A percentile compares a stretch with the other conserved stretches of the same genome.
These are phyloP conservation scores for Semicossyphus pulcher DNA, from an alignment of 2,113 vertebrate species.

Conservation along the genomic window DNA sequence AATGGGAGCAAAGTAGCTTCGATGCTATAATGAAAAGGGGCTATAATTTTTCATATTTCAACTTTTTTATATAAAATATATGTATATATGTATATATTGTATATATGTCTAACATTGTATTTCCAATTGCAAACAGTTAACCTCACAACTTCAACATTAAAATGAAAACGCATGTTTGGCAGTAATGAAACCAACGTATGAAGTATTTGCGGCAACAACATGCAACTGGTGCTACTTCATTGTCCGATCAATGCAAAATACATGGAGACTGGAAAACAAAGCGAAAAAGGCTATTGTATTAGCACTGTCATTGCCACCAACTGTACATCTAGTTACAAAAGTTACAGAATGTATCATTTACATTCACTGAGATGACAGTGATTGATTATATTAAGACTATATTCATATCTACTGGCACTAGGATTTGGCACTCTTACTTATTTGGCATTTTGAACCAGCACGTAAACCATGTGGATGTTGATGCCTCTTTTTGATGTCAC, in stretches of 20 bases:
- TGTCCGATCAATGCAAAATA: constrained; percentile 76
- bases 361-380: constrained; percentile 85
- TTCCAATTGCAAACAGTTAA: constrained; percentile 77
- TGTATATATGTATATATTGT: constrained; percentile 73
- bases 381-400: constrained; percentile 81
- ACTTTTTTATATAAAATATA: constrained; percentile 81
- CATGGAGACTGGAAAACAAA: constrained; percentile 69
- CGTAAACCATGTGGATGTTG: constrained; percentile 70
- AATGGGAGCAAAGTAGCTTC: constrained; percentile 31
- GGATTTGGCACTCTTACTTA: constrained; percentile 83
- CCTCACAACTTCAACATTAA: constrained; percentile 74
- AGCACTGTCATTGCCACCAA: constrained; percentile 81
- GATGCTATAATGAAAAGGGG: constrained; percentile 36
- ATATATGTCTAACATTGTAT: constrained; percentile 75
- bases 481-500: constrained; percentile 74
- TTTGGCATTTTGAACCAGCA: constrained; percentile 82
- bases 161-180: constrained; percentile 76
- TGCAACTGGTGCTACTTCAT: constrained; percentile 80
- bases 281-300: constrained; percentile 72
- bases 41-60: constrained; percentile 58
- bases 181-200: constrained; percentile 65
- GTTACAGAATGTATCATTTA: constrained; percentile 82
- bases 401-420: constrained; percentile 81
- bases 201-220: constrained; percentile 74
- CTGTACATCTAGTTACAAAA: constrained; percentile 86